These are phyloP conservation scores for Sebastes itinus DNA, from an alignment of 2,797 vertebrate species.

Conservation along the genomic window DNA sequence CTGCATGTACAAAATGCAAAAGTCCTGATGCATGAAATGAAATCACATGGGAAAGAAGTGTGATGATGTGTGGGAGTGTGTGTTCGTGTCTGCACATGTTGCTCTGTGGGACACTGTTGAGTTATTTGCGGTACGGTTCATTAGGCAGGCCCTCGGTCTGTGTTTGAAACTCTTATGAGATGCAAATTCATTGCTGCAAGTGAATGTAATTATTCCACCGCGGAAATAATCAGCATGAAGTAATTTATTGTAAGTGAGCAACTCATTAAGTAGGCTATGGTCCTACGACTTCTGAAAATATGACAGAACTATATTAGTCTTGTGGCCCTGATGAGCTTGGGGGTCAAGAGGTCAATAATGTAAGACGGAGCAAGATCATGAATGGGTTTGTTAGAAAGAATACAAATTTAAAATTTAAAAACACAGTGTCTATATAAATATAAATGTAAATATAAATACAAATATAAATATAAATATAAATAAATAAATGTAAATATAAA, in stretches of 20 bases:
- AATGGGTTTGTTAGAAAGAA: background rate
- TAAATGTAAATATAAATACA: no score
- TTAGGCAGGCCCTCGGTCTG: slow-evolving; percentile 8
- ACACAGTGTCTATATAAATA: no score
- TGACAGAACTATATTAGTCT: background rate
- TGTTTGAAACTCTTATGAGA: background rate
- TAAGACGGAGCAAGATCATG: background rate
- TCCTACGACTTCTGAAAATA: background rate
- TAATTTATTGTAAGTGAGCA: background rate
- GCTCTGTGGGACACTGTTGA: slow-evolving; percentile 13
- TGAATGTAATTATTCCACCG: background rate
- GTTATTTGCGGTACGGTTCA: slow-evolving; percentile 17
- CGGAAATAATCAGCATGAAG: background rate
- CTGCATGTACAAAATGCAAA: background rate
- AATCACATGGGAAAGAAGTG: slow-evolving; percentile 20
- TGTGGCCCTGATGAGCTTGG: background rate
- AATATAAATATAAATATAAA: no score
- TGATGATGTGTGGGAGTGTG: slow-evolving; percentile 14
- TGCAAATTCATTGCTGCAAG: background rate
- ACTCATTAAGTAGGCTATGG: background rate
- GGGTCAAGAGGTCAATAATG: background rate
- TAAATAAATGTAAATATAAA: no score
- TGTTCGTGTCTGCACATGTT: background rate
- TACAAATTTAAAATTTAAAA: no score
- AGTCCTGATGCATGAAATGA: slow-evolving; percentile 9